These are phyloP conservation scores for Anomalospiza imberbis DNA, from an alignment of 2,797 vertebrate species.

Conservation along the genomic window DNA sequence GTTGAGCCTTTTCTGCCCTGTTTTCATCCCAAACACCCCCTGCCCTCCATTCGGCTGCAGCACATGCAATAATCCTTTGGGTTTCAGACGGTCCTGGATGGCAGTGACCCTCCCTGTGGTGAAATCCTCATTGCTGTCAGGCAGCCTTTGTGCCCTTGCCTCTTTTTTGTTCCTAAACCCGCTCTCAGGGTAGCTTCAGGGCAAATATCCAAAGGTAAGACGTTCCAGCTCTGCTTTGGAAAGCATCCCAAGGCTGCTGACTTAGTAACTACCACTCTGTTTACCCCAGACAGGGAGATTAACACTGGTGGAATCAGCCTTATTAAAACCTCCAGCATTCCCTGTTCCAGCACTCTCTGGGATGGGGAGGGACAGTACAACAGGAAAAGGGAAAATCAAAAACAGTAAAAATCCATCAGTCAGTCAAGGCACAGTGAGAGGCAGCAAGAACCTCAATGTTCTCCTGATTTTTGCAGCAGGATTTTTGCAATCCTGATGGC, in stretches of 20 bases:
- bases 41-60: background rate
- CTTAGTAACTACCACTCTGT: background rate
- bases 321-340: background rate
- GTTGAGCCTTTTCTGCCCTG: background rate
- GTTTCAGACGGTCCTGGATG: background rate
- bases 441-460: background rate
- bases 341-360: background rate
- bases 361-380: background rate
- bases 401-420: background rate
- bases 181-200: background rate
- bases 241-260: background rate
- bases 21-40: background rate
- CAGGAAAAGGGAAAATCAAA: background rate
- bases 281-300: background rate
- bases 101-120: background rate
- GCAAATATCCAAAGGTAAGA: background rate
- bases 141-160: background rate
- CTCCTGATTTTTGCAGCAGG: background rate
- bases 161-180: background rate
- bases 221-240: background rate
- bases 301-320: background rate
- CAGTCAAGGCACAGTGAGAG: background rate
- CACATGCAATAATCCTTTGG: background rate
- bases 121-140: background rate
- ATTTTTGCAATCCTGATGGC: background rate